phyloP scores from a whole-genome alignment of 2,797 vertebrate species.

The Acanthornis magna region DNA sequence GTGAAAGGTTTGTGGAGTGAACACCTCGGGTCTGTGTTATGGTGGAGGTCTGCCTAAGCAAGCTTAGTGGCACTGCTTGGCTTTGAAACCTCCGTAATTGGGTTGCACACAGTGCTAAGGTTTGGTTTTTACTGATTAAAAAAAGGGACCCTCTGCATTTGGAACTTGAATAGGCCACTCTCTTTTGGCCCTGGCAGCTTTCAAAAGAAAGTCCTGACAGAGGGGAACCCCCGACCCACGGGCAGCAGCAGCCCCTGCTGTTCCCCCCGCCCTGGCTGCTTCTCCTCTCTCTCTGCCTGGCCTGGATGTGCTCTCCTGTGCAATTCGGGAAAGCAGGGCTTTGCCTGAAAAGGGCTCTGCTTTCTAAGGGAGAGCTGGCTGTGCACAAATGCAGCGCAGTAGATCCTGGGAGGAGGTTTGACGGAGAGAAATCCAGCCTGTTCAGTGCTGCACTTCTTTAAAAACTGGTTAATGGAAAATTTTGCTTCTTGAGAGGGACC shows the following conservation, averaged over 20 bases:
- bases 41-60: background rate
- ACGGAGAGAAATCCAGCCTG: background rate
- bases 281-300: background rate
- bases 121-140: background rate
- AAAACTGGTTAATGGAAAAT: background rate
- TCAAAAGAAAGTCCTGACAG: background rate
- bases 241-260: background rate
- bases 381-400: background rate
- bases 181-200: conserved; percentile 17
- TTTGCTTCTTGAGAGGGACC: background rate
- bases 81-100: conserved; percentile 35
- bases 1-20: background rate
- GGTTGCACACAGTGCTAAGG: background rate
- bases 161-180: background rate
- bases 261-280: background rate
- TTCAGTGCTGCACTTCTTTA: background rate
- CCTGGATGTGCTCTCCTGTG: background rate
- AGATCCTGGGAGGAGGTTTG: background rate
- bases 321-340: background rate
- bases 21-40: background rate
- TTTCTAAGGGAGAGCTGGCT: background rate
- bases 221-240: background rate
- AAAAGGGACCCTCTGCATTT: background rate
- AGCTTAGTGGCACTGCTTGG: background rate
- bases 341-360: background rate